phyloP scores from a whole-genome alignment of 2,797 vertebrate genomes.

The Schizothorax lantsangensis region DNA sequence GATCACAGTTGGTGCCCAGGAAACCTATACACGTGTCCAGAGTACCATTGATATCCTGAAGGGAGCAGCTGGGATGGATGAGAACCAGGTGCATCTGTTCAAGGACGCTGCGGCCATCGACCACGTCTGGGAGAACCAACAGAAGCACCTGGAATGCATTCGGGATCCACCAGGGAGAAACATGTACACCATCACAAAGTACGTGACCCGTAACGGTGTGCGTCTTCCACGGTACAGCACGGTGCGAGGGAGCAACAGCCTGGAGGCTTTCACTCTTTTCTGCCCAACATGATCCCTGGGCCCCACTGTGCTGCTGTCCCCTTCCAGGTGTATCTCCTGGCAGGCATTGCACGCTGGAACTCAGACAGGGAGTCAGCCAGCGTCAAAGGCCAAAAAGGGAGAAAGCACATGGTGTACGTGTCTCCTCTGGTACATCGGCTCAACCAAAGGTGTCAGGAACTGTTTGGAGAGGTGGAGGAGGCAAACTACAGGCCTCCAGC shows the following conservation, averaged over 20 bases:
- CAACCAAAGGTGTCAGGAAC: slow-evolving; percentile 3
- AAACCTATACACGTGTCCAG: slow-evolving; percentile 24
- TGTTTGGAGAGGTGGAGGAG: slow-evolving; percentile 15
- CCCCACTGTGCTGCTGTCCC: slow-evolving; percentile 30
- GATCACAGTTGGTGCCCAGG: slow-evolving; percentile 33
- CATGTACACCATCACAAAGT: slow-evolving; percentile 34
- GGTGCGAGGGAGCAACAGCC: slow-evolving; percentile 15
- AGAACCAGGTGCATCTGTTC: slow-evolving; percentile 42
- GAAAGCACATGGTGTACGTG: not conserved
- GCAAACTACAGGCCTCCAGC: not conserved
- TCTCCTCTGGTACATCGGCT: not conserved
- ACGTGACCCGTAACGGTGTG: not conserved
- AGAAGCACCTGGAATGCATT: slow-evolving; percentile 46
- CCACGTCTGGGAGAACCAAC: slow-evolving; percentile 46
- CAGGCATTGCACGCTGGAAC: slow-evolving; percentile 38
- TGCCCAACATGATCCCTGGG: slow-evolving; percentile 6
- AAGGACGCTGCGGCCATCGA: slow-evolving; percentile 37
- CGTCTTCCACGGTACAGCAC: not conserved
- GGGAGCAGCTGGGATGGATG: slow-evolving; percentile 46
- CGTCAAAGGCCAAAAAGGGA: not conserved
- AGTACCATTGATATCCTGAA: slow-evolving; percentile 39
- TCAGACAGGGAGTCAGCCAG: slow-evolving; percentile 27
- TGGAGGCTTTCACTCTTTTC: slow-evolving; percentile 6
- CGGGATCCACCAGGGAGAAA: slow-evolving; percentile 47
- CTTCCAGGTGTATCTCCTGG: slow-evolving; percentile 36